Evolutionary conservation across 2,113 vertebrate genomes (phyloP), one percentile per base, ranked within the genome.

Genomic region (Syrrhaptes paradoxus): DNA sequence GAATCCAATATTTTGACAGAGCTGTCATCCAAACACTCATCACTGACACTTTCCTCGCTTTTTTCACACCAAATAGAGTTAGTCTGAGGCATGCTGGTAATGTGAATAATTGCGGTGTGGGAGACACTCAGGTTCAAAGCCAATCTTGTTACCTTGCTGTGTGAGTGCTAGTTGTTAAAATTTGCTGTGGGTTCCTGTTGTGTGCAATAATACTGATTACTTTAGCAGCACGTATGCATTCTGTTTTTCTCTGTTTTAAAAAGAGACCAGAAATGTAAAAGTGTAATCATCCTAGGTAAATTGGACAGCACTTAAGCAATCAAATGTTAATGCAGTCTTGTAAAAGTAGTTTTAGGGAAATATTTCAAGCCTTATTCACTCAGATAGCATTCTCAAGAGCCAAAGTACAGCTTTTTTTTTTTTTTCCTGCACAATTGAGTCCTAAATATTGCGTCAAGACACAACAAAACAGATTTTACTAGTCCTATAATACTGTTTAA

Each of bases 1-100:
- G 83, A 89, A 84, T 94, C 90, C 90, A 95, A 88, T 95, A 92
- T 97, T 97, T 96, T 97, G 95, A 94, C 55, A 91, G 92, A 93
- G 52, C 92, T 90, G 95, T 96, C 95, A 93, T 46, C 49, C 72
- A 82, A 91, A 94, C 49, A 63, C 75, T 93, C 11, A 15, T 93
- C 65, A 52, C 90, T 93, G 90, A 85, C 93, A 96, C 79, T 88
- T 77, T 4, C 78, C 79, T 83, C 84, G 31, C 76, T 94, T 95
- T 74, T 81, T 92, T 92, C 90, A 34, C 88, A 71, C 76, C 6
- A 88, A 95, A 86, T 68, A 81, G 75, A 85, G 68, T 94, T 93
- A 92, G 76, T 92, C 73, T 90, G 65, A 93, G 57, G 76, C 87
- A 85, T 48, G 31, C n/a, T 49, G 70, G 65, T 79, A 88, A 72